These are phyloP conservation scores for Anabacerthia variegaticeps DNA, from an alignment of 2,797 vertebrate genomes.

Conservation along the genomic window DNA sequence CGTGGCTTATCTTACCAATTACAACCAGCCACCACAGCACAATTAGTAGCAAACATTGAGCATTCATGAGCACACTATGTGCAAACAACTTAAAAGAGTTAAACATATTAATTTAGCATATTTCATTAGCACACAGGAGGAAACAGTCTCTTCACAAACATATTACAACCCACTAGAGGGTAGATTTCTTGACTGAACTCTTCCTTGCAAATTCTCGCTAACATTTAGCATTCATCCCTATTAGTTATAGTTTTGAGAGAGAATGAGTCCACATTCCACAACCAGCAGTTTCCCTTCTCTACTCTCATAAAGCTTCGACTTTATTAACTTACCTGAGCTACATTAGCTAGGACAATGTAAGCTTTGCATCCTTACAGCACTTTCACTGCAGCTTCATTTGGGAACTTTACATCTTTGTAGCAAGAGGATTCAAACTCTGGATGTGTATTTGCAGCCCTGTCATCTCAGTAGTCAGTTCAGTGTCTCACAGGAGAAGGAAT, in stretches of 20 bases:
- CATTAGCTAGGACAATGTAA: background rate
- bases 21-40: background rate
- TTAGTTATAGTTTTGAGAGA: background rate
- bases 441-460: background rate
- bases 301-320: background rate
- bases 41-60: background rate
- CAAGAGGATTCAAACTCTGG: background rate
- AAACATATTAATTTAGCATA: background rate
- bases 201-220: conserved; percentile 3
- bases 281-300: background rate
- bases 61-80: background rate
- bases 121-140: background rate
- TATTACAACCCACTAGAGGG: background rate
- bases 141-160: background rate
- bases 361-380: background rate
- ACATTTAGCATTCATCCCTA: background rate
- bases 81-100: background rate
- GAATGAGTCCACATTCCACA: background rate
- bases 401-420: background rate
- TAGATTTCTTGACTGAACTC: background rate
- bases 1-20: background rate
- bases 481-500: background rate
- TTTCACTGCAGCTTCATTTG: background rate
- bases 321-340: background rate
- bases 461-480: background rate